These are phyloP conservation scores for Ctenomys sociabilis DNA, from an alignment of 2,113 vertebrate genomes.

Conservation along the genomic window DNA sequence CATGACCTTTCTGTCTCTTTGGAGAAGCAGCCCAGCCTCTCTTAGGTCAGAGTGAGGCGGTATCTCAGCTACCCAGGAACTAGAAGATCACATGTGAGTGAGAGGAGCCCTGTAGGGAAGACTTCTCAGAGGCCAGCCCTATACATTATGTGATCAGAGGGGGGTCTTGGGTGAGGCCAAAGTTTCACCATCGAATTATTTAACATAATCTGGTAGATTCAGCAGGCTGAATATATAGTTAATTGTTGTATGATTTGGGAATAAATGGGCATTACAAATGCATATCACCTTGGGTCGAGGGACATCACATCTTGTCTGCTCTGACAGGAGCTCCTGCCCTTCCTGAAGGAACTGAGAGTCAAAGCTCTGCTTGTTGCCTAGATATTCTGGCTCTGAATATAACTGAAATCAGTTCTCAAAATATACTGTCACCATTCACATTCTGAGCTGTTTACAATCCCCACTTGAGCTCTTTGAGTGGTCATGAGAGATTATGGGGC, in stretches of 20 bases:
- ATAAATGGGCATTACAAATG: background rate
- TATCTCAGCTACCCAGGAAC: background rate
- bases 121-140: background rate
- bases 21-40: background rate
- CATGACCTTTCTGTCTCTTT: background rate
- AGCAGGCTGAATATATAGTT: background rate
- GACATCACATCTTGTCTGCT: background rate
- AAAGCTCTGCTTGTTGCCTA: background rate
- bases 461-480: background rate
- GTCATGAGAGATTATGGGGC: background rate
- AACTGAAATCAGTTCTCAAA: background rate
- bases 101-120: background rate
- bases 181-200: accelerated
- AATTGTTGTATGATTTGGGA: background rate
- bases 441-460: background rate
- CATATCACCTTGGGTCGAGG: background rate
- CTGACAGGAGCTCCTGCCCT: background rate
- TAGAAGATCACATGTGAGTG: background rate
- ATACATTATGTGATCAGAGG: background rate
- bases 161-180: background rate
- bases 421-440: background rate
- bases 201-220: background rate
- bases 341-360: background rate
- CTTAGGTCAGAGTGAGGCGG: background rate
- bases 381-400: background rate